These are phyloP conservation scores for Lasaia peninsularis DNA, from an alignment of 1,140 invertebrate species.

Conservation along the genomic window DNA sequence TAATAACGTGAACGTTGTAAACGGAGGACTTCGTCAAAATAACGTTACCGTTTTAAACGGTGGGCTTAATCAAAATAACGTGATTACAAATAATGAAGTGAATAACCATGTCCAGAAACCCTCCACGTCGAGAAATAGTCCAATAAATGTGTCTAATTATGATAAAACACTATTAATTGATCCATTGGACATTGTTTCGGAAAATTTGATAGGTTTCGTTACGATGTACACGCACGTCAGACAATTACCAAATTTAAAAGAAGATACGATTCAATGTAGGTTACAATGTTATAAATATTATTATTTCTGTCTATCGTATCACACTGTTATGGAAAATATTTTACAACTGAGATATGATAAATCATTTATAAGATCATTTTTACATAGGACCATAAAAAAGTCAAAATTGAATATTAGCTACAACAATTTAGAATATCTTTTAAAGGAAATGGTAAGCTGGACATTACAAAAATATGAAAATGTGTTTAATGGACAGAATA, in stretches of 20 bases:
- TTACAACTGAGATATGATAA: not conserved
- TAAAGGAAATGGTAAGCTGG: not conserved
- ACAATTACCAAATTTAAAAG: not conserved
- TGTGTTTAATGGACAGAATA: not conserved
- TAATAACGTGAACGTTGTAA: too few species aligned
- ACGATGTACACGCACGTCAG: not conserved
- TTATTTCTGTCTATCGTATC: not conserved
- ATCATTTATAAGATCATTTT: not conserved
- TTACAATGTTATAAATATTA: constrained; percentile 4
- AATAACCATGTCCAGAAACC: not conserved
- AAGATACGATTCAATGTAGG: not conserved
- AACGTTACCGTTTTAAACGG: too few species aligned
- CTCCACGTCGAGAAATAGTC: not conserved
- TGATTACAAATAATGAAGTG: too few species aligned
- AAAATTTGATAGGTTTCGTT: not conserved
- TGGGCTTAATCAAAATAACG: too few species aligned
- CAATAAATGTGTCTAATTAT: not conserved
- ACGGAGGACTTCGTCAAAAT: too few species aligned
- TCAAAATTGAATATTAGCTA: not conserved
- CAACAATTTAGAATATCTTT: not conserved
- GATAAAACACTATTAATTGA: not conserved
- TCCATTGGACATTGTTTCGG: not conserved
- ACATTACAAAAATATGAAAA: not conserved
- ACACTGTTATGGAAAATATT: not conserved
- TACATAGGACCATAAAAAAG: not conserved